These are phyloP conservation scores for Ceryle rudis DNA, from an alignment of 2,797 vertebrate species.

Conservation along the genomic window DNA sequence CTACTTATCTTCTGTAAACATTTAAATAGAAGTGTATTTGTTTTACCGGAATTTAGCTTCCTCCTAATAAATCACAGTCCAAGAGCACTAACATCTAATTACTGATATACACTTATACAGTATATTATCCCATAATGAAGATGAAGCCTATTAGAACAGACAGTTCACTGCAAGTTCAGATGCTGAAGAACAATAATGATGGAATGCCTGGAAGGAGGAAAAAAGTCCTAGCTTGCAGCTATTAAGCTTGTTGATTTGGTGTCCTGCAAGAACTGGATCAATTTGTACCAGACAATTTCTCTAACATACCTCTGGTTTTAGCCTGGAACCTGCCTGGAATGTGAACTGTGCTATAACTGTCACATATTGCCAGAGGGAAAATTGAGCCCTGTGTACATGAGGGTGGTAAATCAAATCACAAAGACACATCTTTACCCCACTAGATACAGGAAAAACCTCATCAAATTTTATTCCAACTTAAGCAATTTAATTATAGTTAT, in stretches of 20 bases:
- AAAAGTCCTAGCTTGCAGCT: not conserved
- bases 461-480: not conserved
- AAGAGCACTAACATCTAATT: conserved; percentile 52
- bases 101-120: conserved; percentile 27
- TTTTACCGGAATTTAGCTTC: conserved; percentile 42
- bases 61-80: conserved; percentile 58
- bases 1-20: conserved; percentile 26
- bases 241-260: not conserved
- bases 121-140: conserved; percentile 54
- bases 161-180: conserved; percentile 49
- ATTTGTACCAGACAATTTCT: conserved; percentile 5
- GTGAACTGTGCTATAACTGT: not conserved
- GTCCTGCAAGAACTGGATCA: not conserved
- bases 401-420: not conserved
- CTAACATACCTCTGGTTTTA: not conserved
- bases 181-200: not conserved
- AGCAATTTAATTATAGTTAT: not conserved
- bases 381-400: not conserved
- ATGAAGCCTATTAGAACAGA: conserved; percentile 49
- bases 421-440: not conserved
- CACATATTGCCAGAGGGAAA: not conserved
- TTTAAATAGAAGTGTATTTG: conserved; percentile 52
- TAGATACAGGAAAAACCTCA: not conserved
- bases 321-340: not conserved
- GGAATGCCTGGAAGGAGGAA: not conserved